Conservation (phyloP, 2,113 vertebrate species). For the Corythornis madagascariensis region DNA sequence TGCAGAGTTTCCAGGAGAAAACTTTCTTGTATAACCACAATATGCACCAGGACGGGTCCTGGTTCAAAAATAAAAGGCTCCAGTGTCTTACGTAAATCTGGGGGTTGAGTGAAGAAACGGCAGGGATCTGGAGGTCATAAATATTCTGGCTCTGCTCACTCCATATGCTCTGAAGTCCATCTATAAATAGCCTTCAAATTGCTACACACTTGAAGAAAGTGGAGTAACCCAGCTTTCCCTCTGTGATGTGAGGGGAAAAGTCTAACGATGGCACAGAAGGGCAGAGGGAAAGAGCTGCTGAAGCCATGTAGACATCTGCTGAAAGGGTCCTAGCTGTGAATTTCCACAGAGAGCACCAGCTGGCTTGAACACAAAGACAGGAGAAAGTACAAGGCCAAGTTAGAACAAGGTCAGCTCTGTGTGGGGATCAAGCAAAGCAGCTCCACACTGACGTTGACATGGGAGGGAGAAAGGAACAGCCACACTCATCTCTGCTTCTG, state of each 20-base stretch:
- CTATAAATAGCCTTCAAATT: conserved; percentile 61
- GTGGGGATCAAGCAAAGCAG: not conserved
- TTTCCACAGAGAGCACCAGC: conserved; percentile 58
- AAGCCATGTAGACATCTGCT: conserved; percentile 62
- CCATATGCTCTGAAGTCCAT: conserved; percentile 54
- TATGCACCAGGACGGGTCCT: conserved; percentile 8
- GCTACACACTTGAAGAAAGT: conserved; percentile 49
- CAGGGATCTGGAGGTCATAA: conserved; percentile 46
- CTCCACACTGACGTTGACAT: not conserved
- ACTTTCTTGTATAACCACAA: not conserved
- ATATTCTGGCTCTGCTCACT: conserved; percentile 35
- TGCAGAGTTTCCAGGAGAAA: not conserved
- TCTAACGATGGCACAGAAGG: conserved; percentile 62
- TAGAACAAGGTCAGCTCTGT: conserved; percentile 59
- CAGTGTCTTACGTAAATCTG: conserved; percentile 37
- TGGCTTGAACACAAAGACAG: conserved; percentile 57
- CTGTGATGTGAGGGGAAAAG: conserved; percentile 48
- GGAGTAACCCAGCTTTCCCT: conserved; percentile 57
- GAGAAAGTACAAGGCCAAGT: conserved; percentile 50
- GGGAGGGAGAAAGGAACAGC: not conserved
- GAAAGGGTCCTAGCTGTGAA: conserved; percentile 62
- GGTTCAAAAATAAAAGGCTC: conserved; percentile 56
- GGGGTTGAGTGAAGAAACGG: conserved; percentile 48
- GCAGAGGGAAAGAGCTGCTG: conserved; percentile 46
- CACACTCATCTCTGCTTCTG: not conserved